Percentiles rank a stretch among this genome's conserved stretches.
Evolutionary conservation across 2,113 vertebrate species (phyloP).

Genomic region (Neolamprologus kungweensis): DNA sequence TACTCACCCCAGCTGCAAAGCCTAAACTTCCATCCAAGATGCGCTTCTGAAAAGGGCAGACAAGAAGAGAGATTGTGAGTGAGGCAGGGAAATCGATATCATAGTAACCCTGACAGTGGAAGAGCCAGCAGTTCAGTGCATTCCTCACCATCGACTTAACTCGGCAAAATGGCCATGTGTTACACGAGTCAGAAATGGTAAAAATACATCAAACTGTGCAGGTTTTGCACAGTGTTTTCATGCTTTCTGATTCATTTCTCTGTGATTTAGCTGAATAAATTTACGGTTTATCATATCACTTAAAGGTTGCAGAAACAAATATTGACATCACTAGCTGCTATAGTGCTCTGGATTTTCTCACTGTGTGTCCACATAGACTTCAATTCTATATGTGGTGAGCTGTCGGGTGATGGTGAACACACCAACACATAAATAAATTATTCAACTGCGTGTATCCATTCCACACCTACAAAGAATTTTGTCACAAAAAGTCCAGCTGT

Average conservation of each 20-base stretch:
- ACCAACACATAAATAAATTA: neutral
- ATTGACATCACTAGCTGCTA: neutral
- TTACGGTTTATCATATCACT: neutral
- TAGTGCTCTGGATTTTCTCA: neutral
- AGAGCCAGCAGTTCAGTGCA: neutral
- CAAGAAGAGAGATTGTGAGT: neutral
- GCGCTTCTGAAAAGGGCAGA: constrained; percentile 75
- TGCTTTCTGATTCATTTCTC: neutral
- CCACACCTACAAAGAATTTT: neutral
- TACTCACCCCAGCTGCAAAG: constrained; percentile 96
- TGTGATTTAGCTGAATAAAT: neutral
- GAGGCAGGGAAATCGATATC: neutral
- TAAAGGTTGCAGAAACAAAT: neutral
- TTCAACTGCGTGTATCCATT: neutral
- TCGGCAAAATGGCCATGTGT: neutral
- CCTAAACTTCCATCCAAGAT: constrained; percentile 94
- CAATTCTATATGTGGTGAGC: neutral
- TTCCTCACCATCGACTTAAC: neutral
- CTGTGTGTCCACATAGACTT: neutral
- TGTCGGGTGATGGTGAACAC: neutral
- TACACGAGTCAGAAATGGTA: neutral
- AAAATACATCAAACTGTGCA: neutral
- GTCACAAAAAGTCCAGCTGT: neutral
- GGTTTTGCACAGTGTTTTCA: neutral
- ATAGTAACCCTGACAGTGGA: neutral